Percentiles rank a stretch among this genome's conserved stretches.
These are phyloP conservation scores for Spinus pinus DNA, from an alignment of 2,797 vertebrate species.

Conservation along the genomic window DNA sequence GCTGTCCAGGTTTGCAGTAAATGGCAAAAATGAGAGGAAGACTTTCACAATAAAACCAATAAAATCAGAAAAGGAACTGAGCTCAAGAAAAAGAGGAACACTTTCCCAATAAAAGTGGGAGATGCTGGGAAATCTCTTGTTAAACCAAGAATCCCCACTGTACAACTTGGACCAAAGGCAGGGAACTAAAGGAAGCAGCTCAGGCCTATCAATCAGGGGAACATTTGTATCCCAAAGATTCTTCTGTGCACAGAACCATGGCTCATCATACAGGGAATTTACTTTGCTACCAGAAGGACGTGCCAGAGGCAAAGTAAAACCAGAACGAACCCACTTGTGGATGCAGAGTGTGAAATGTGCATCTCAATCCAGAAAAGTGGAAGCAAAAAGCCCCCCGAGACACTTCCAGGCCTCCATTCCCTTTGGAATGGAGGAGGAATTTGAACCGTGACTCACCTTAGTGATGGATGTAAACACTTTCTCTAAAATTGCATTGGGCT, in stretches of 20 bases:
- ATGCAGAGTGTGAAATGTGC: not conserved
- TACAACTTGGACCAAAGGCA: not conserved
- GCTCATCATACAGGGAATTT: not conserved
- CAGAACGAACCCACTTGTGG: not conserved
- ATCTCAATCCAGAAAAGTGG: not conserved
- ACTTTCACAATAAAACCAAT: not conserved
- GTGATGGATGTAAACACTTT: constrained; percentile 82
- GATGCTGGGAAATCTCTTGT: not conserved
- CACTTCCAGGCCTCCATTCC: not conserved
- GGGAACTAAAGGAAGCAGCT: not conserved
- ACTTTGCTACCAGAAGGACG: not conserved
- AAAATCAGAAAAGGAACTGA: not conserved
- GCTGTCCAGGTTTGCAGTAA: not conserved
- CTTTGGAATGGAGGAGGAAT: not conserved
- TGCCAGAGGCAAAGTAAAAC: not conserved
- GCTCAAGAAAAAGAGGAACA: not conserved
- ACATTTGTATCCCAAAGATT: not conserved
- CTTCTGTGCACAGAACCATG: not conserved
- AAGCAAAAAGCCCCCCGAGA: not conserved
- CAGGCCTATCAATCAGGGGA: not conserved
- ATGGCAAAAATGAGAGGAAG: not conserved
- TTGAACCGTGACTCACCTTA: constrained; percentile 71
- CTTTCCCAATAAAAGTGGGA: not conserved
- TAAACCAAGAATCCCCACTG: not conserved
- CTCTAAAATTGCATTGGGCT: constrained; percentile 89